Base-by-base conservation (phyloP, 2,113 vertebrate species). In the Cyprinodon variegatus region DNA sequence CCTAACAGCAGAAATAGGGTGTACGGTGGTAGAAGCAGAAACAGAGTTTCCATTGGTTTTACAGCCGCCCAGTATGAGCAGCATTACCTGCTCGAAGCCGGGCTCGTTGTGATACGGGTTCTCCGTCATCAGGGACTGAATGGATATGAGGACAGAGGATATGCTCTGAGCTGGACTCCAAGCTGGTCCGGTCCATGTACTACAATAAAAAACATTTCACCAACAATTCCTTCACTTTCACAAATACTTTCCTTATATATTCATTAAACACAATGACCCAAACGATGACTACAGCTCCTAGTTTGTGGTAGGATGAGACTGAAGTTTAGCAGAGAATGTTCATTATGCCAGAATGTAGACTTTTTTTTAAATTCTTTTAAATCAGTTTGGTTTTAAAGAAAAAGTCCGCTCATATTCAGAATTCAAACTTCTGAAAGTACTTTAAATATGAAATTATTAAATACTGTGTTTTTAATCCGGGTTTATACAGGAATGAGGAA, bases 151-250 rank as follows among this genome's bases (percentile, higher is more conserved):
- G 67, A 99, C 98, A 0, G 98, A 99, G 4, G 98, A 99, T 92
- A 99, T 98, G 59, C 98, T 99, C 90, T 99, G 98, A 20, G 98
- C 98, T 41, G 97, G 98, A 92, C 98, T 99, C 97, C 97, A 99
- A 0, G 98, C 98, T 1, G 98, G 98, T 41, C 98, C 98, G 0
- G 98, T 98, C 98, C 98, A 99, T 0, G 98, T 99, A 82, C 98
- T 99, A 83, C 39, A 89, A 2, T 66, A 40, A 66, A 29, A 70
- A 29, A 61, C 40, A 68, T n/a, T 41, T 41, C 48, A 17, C 46
- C 29, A 29, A 29, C 29, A 29, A 29, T 29, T 29, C 29, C 29
- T 29, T 29, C 29, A 29, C 29, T 29, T 29, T 29, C 29, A 29
- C 29, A 29, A 29, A 29, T 29, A 29, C 29, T 29, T 29, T 29